phyloP scores from a whole-genome alignment of 2,888 invertebrate species.

The Aleiodes alternator region DNA sequence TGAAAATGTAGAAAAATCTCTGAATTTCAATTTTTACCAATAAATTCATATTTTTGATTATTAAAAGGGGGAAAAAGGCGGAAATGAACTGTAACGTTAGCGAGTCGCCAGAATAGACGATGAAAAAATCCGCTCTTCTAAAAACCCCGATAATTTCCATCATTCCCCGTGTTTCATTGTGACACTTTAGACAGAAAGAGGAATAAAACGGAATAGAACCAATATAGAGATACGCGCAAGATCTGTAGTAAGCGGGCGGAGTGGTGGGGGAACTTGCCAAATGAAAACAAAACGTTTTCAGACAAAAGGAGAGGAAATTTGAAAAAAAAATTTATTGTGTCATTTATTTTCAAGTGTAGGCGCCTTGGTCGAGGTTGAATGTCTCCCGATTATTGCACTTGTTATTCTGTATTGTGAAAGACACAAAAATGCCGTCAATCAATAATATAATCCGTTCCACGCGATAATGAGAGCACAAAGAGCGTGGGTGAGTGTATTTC shows the following conservation, averaged over 20 bases:
- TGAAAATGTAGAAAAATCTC: too few relatives aligned
- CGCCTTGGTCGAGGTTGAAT: conserved; percentile 34
- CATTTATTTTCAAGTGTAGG: conserved; percentile 30
- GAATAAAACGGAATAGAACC: neutral
- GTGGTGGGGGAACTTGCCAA: neutral
- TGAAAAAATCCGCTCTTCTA: neutral
- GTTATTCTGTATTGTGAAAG: conserved; percentile 23
- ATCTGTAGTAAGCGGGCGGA: neutral
- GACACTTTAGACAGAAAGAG: too few relatives aligned
- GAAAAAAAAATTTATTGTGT: conserved; percentile 24
- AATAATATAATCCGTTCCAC: conserved; percentile 24
- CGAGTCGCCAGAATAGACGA: neutral
- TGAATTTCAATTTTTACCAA: too few relatives aligned
- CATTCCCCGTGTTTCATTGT: too few relatives aligned
- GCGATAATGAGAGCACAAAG: conserved; percentile 25
- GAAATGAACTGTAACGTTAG: neutral
- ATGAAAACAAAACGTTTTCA: conserved; percentile 8
- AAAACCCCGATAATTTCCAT: too few relatives aligned
- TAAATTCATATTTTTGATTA: too few relatives aligned
- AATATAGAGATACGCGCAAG: conserved; percentile 1
- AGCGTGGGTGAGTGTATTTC: conserved; percentile 33
- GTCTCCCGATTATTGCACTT: conserved; percentile 19
- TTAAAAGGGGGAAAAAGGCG: neutral
- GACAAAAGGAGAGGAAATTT: neutral
- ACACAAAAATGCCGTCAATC: conserved; percentile 11